Conservation (phyloP, 2,797 vertebrate genomes). For the Sebastes diploproa region DNA sequence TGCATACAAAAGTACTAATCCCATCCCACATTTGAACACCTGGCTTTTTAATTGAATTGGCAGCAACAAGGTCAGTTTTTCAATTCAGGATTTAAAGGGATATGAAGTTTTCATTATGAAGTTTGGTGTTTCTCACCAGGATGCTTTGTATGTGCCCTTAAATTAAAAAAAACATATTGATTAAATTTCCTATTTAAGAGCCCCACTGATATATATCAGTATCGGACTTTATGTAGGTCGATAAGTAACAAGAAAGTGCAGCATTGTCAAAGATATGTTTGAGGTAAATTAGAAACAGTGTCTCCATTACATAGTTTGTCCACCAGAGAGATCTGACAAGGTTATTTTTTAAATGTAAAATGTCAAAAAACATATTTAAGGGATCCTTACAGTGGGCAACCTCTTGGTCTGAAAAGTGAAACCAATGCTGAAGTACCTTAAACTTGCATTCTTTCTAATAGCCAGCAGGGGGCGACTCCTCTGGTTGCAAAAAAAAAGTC, state of each 20-base stretch:
- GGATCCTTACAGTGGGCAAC: no score
- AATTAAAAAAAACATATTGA: background rate
- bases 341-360: no score
- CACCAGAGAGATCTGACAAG: no score
- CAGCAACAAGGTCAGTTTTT: background rate
- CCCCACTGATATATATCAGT: no score
- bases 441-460: no score
- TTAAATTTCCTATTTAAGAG: background rate
- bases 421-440: no score
- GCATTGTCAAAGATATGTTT: background rate
- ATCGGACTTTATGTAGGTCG: no score
- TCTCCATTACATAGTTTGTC: no score
- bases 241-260: background rate
- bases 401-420: no score
- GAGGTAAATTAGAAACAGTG: background rate
- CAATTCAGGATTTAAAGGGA: background rate
- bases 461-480: no score
- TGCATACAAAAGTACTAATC: background rate
- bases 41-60: background rate
- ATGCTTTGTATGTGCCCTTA: background rate
- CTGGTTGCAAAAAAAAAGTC: no score
- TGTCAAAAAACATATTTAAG: no score
- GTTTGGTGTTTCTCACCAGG: background rate
- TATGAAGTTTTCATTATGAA: background rate
- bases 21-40: background rate